A percentile compares a stretch with the other conserved stretches of the same genome.
Conservation (phyloP, 2,113 vertebrate species). For the Mobula birostris region DNA sequence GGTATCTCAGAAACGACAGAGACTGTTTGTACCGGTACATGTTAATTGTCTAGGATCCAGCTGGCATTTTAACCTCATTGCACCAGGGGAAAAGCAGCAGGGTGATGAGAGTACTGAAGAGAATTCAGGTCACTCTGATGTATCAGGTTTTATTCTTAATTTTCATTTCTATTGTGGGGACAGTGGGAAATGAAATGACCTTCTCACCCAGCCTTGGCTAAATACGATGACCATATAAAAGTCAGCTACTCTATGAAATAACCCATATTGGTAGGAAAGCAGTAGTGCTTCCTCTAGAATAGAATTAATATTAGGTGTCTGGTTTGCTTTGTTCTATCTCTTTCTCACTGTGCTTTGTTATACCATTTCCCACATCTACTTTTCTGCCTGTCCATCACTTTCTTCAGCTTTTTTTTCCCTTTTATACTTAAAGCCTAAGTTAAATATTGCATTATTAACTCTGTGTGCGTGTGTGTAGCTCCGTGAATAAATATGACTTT, state of each 20-base stretch:
- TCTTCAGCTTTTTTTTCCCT: no score
- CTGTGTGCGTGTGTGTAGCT: no score
- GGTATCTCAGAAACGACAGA: no score
- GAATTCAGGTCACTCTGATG: background rate
- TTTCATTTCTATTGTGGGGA: background rate
- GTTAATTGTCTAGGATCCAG: no score
- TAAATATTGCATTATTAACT: no score
- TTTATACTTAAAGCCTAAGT: no score
- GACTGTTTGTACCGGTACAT: no score
- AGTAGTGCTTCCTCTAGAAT: background rate
- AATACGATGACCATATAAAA: background rate
- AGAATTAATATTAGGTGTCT: background rate
- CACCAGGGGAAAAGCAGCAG: no score
- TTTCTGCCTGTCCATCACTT: no score
- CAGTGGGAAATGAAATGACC: background rate
- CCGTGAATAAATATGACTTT: no score
- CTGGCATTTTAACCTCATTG: no score
- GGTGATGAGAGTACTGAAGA: background rate
- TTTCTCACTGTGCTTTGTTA: background rate
- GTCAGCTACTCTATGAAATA: background rate
- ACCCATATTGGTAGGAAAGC: background rate
- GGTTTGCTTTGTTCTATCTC: background rate
- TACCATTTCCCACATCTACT: no score
- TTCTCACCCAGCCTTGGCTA: background rate
- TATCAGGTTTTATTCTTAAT: background rate